Evolutionary conservation across 2,113 vertebrate genomes (phyloP).

Genomic region (Takifugu flavidus): DNA sequence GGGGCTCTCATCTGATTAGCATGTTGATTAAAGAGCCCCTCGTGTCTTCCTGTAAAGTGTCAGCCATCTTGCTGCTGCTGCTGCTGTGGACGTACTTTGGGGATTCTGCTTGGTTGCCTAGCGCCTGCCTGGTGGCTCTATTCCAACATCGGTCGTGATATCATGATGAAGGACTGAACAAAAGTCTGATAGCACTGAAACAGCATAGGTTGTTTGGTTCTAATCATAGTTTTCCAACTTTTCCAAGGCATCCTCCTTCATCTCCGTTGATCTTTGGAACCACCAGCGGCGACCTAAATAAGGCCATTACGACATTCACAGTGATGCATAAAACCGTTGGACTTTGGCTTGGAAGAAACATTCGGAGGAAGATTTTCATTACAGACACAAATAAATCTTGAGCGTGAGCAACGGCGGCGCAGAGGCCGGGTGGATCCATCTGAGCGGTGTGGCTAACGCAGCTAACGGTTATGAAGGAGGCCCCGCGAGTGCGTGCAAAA

Average conservation of each 20-base stretch:
- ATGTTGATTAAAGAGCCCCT: conserved; percentile 42
- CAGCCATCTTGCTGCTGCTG: conserved; percentile 56
- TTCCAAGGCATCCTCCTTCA: no score
- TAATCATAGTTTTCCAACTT: no score
- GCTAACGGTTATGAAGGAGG: conserved; percentile 73
- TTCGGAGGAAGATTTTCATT: conserved; percentile 69
- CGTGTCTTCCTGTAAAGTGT: conserved; percentile 43
- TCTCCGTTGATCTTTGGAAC: no score
- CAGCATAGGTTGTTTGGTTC: no score
- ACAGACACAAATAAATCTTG: conserved; percentile 67
- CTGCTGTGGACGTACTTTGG: conserved; percentile 35
- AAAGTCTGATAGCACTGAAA: no score
- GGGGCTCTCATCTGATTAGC: conserved; percentile 42
- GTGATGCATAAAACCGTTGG: conserved; percentile 63
- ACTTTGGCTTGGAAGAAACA: conserved; percentile 59
- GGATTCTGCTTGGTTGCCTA: neutral
- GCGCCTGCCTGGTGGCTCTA: conserved; percentile 43
- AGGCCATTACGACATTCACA: conserved; percentile 70
- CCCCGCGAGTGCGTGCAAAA: conserved; percentile 34
- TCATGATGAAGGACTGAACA: conserved; percentile 26
- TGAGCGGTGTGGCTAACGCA: conserved; percentile 67
- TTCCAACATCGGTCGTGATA: conserved; percentile 44
- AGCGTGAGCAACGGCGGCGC: conserved; percentile 44
- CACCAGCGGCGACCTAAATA: conserved; percentile 60
- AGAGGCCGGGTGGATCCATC: conserved; percentile 70